Conservation (phyloP, 1,140 invertebrate species). For the Ganaspis sp. region DNA sequence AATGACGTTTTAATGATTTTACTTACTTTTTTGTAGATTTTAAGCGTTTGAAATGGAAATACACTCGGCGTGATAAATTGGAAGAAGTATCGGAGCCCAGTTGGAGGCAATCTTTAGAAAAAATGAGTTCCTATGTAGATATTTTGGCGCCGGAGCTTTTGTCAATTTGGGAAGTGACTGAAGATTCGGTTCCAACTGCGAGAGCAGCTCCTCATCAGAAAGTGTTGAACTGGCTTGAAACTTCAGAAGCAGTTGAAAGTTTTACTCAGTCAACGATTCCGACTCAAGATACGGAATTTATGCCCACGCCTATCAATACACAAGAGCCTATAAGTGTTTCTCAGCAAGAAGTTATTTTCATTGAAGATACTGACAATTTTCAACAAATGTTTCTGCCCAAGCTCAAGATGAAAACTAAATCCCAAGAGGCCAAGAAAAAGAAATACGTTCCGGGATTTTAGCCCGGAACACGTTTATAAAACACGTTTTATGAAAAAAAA, state of each 20-base stretch:
- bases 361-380: slow-evolving; percentile 43
- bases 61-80: slow-evolving; percentile 39
- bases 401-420: slow-evolving; percentile 46
- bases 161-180: slow-evolving; percentile 66
- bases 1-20: slow-evolving; percentile 25
- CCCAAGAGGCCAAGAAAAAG: slow-evolving; percentile 52
- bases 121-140: slow-evolving; percentile 64
- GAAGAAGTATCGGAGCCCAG: slow-evolving; percentile 37
- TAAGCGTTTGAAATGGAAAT: slow-evolving; percentile 57
- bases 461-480: too few relatives aligned
- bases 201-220: slow-evolving; percentile 63
- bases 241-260: slow-evolving; percentile 23
- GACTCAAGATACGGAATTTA: slow-evolving; percentile 34
- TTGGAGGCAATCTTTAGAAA: slow-evolving; percentile 66
- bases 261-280: slow-evolving; percentile 44
- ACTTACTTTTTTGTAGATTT: slow-evolving; percentile 56
- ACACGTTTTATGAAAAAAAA: too few relatives aligned
- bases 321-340: slow-evolving; percentile 67
- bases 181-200: slow-evolving; percentile 53
- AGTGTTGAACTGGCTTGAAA: slow-evolving; percentile 69
- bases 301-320: slow-evolving; percentile 52
- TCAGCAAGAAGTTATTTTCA: slow-evolving; percentile 53
- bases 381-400: slow-evolving; percentile 54
- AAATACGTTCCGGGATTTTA: slow-evolving; percentile 52
- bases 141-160: slow-evolving; percentile 69